Percentiles rank a stretch among this genome's conserved stretches.
Conservation (phyloP, 2,797 vertebrate genomes). For the Sebastes baramenuke region DNA sequence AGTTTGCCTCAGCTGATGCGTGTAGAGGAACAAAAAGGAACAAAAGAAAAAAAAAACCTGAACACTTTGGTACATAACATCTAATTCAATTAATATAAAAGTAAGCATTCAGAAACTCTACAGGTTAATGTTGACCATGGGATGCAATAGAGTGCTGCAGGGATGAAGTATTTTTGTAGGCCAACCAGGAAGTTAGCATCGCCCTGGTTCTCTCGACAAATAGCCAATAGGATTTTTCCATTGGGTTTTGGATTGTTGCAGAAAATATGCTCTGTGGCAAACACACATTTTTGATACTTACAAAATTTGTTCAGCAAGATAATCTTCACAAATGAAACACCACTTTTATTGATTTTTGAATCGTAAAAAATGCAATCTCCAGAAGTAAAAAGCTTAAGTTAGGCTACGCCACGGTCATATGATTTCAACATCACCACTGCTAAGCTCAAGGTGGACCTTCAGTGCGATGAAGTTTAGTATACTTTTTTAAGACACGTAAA, state of each 20-base stretch:
- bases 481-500: no score
- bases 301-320: neutral
- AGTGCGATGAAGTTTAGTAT: no score
- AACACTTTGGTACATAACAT: neutral
- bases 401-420: no score
- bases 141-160: neutral
- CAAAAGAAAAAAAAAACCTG: neutral
- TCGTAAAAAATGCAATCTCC: no score
- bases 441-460: no score
- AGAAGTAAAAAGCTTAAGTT: no score
- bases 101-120: neutral
- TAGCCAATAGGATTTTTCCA: neutral
- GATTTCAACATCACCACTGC: no score
- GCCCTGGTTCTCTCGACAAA: fast-evolving
- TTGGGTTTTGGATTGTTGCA: neutral
- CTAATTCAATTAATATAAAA: neutral
- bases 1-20: slow-evolving; percentile 15
- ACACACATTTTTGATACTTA: no score
- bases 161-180: neutral
- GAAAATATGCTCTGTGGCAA: neutral
- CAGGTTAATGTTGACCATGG: neutral
- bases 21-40: neutral
- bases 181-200: neutral
- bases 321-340: neutral
- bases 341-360: neutral